Percentiles rank a stretch among this genome's conserved stretches.
Evolutionary conservation across 2,888 invertebrate genomes (phyloP).

Genomic region (Lycaena phlaeas): DNA sequence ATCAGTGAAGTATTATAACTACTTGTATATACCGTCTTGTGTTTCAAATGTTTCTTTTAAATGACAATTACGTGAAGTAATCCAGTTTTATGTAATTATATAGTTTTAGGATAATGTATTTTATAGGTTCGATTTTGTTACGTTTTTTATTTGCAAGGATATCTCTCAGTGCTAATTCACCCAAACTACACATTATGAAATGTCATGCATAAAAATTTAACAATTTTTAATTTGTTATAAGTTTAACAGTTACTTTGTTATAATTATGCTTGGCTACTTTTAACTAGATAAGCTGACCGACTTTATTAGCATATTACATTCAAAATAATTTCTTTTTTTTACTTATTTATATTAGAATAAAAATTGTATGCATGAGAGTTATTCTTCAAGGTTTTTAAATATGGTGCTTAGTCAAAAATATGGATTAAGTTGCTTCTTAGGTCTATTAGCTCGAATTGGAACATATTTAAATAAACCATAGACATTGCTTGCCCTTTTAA

Average conservation of each 20-base stretch:
- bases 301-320: no score
- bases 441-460: neutral
- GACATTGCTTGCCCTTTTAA: neutral
- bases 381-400: neutral
- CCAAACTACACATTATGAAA: no score
- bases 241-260: neutral
- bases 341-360: no score
- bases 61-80: slow-evolving; percentile 6
- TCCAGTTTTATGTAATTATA: neutral
- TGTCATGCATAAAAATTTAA: no score
- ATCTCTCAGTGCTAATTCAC: neutral
- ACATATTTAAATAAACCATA: no score
- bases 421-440: slow-evolving; percentile 3
- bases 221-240: neutral
- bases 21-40: no score
- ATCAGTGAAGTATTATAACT: no score
- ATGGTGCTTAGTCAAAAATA: slow-evolving; percentile 7
- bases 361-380: neutral
- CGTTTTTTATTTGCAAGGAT: neutral
- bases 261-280: no score
- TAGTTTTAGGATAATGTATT: slow-evolving; percentile 4
- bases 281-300: no score
- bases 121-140: neutral
- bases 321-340: no score
- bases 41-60: no score